A percentile compares a stretch with the other conserved stretches of the same genome.
Conservation (phyloP, 2,888 invertebrate genomes). For the Patella depressa region DNA sequence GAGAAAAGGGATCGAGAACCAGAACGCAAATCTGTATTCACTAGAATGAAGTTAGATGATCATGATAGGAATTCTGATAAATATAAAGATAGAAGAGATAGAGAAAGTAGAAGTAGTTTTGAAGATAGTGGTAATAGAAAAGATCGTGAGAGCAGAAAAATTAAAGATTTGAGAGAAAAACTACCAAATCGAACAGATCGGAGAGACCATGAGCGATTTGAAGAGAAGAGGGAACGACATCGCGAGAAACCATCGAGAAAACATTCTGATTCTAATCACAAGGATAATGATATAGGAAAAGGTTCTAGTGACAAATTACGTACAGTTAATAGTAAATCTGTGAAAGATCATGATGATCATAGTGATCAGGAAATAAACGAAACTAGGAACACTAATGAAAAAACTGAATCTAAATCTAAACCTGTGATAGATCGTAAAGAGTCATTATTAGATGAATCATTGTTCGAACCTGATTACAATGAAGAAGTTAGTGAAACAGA, state of each 20-base stretch:
- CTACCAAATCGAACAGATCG: constrained; percentile 17
- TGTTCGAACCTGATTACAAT: constrained; percentile 66
- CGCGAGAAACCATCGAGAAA: constrained; percentile 21
- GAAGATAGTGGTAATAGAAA: constrained; percentile 29
- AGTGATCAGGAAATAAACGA: not conserved
- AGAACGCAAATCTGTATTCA: constrained; percentile 25
- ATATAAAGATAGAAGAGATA: constrained; percentile 23
- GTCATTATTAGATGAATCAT: constrained; percentile 62
- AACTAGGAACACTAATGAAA: not conserved
- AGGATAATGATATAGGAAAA: constrained; percentile 36
- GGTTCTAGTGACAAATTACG: constrained; percentile 28
- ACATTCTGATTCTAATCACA: constrained; percentile 19
- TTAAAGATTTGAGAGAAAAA: constrained; percentile 14
- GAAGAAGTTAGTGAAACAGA: constrained; percentile 39
- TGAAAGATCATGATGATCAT: not conserved
- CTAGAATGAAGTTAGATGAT: constrained; percentile 20
- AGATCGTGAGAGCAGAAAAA: not conserved
- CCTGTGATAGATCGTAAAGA: constrained; percentile 51
- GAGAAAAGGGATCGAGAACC: constrained; percentile 63
- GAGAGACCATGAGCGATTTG: not conserved
- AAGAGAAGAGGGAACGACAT: not conserved
- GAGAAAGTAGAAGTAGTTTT: constrained; percentile 25
- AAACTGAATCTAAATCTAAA: not conserved
- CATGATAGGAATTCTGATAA: constrained; percentile 28
- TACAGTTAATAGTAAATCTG: constrained; percentile 22